Evolutionary conservation across 2,888 invertebrate species (phyloP), one percentile per base, ranked within the genome.

Genomic region (Argyresthia goedartella): DNA sequence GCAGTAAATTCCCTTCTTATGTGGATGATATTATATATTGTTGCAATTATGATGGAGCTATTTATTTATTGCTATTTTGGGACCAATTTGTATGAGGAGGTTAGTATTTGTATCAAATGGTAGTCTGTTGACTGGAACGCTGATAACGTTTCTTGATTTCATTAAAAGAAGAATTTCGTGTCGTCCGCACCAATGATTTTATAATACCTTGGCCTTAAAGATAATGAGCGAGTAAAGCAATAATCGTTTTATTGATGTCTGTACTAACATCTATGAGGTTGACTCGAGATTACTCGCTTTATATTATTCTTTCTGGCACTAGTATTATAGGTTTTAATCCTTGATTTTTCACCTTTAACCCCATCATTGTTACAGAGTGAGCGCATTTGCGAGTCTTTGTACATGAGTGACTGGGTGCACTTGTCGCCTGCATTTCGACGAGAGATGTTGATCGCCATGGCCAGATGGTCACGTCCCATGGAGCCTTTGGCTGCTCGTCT

Each of bases 31-130:
- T n/a, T 53, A 11, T 53, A 53, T 34, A 16, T 50, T 11, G 35
- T n/a, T 10, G 46, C 45, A 15, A 47, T 53, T 33, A 35, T 53
- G 33, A 15, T 51, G 8, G 50, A 50, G 35, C 14, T 53, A 8
- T 53, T 48, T 36, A n/a, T 51, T 14, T 53, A 50, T 49, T 53
- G 53, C 14, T 51, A 53, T 35, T 53, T 46, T 41, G 51, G 51
- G 1, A 50, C 53, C 0, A 35, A 51, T 15, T 36, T 51, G 34
- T 15, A 51, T 6, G 34, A 51, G 14, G 53, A 53, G 42, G 53
- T 53, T 42, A 34, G 33, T 36, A 44, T 4, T 25, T 25, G 25
- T 25, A 25, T 6, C 6, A 6, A 25, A 25, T 25, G 2, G 25
- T 25, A 4, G 6, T 25, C 2, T n/a, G n/a, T n/a, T n/a, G n/a